These are phyloP conservation scores for Trichomycterus rosablanca DNA, from an alignment of 2,113 vertebrate genomes.

Conservation along the genomic window DNA sequence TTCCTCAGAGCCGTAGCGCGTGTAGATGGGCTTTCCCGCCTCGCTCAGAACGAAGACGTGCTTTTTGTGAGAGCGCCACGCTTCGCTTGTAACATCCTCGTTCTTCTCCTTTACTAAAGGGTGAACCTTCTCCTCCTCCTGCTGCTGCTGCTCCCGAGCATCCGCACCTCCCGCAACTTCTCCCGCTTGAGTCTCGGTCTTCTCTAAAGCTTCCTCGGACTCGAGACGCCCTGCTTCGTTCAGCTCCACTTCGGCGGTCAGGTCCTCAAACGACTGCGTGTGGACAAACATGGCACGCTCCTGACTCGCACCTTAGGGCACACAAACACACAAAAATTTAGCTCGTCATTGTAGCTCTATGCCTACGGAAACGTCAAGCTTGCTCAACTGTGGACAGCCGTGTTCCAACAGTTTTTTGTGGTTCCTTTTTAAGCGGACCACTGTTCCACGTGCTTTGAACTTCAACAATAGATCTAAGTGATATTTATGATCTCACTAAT, in stretches of 20 bases:
- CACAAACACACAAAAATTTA: too few species aligned
- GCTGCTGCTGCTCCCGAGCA: conserved; percentile 56
- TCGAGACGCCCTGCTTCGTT: conserved; percentile 22
- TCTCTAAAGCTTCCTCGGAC: conserved; percentile 66
- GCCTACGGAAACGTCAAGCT: too few species aligned
- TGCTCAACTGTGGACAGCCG: too few species aligned
- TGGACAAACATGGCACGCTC: conserved; percentile 89
- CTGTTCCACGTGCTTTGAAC: too few species aligned
- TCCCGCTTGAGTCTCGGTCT: conserved; percentile 66
- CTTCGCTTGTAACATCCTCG: conserved; percentile 78
- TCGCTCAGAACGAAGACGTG: conserved; percentile 95
- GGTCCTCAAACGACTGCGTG: conserved; percentile 86
- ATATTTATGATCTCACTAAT: too few species aligned
- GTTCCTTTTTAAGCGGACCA: too few species aligned
- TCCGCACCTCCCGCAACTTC: conserved; percentile 37
- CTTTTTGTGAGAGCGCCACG: conserved; percentile 87
- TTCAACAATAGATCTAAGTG: too few species aligned
- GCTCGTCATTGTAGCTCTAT: too few species aligned
- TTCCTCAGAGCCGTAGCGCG: conserved; percentile 92
- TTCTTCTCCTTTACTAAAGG: conserved; percentile 66
- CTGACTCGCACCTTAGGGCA: conserved; percentile 78
- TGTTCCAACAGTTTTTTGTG: too few species aligned
- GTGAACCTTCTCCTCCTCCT: conserved; percentile 56
- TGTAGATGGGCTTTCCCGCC: conserved; percentile 94
- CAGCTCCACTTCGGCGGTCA: conserved; percentile 71